These are phyloP conservation scores for Potorous gilbertii DNA, from an alignment of 2,797 vertebrate genomes.

Conservation along the genomic window DNA sequence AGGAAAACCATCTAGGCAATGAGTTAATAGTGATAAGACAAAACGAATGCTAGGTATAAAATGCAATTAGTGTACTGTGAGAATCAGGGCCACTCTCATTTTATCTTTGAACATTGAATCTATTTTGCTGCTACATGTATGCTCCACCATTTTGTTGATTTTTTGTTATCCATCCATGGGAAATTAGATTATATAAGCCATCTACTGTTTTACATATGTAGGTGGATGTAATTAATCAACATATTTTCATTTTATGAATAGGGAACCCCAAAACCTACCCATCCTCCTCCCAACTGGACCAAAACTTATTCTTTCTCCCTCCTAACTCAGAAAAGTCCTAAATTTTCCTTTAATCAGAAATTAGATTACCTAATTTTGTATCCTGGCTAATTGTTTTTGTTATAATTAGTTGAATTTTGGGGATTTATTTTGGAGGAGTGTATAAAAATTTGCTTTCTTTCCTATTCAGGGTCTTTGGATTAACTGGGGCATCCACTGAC, in stretches of 20 bases:
- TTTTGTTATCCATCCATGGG: not conserved
- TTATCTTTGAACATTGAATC: not conserved
- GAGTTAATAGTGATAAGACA: not conserved
- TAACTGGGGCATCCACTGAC: not conserved
- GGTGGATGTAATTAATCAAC: not conserved
- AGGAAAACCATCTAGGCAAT: not conserved
- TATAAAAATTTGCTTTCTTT: not conserved
- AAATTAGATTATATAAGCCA: not conserved
- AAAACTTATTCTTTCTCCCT: not conserved
- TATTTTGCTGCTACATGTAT: not conserved
- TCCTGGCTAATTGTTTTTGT: not conserved
- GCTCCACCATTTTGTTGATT: not conserved
- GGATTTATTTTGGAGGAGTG: not conserved
- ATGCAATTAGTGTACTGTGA: not conserved
- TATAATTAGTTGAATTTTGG: not conserved
- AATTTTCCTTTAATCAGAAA: not conserved
- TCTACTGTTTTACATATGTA: not conserved
- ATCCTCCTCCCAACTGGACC: not conserved
- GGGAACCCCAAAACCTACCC: not conserved
- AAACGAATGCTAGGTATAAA: not conserved
- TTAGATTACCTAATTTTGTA: not conserved
- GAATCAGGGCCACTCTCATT: not conserved
- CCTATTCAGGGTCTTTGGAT: not conserved
- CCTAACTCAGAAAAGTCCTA: not conserved
- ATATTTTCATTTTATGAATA: not conserved